Evolutionary conservation across 2,797 vertebrate genomes (phyloP).

Genomic region (Tinamus major): DNA sequence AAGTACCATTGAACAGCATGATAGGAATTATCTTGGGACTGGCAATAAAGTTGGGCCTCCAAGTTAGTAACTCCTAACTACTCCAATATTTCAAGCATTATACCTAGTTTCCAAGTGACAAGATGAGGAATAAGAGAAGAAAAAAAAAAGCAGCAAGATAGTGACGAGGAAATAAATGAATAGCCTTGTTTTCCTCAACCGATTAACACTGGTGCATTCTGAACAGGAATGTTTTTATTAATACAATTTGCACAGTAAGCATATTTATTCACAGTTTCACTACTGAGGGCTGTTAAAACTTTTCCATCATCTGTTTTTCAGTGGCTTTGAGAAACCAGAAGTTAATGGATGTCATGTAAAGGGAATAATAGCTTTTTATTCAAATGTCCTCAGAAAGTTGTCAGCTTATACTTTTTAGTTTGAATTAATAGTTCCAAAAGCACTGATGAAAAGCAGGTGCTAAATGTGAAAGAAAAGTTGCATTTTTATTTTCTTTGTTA

Average conservation of each 20-base stretch:
- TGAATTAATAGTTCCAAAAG: not conserved
- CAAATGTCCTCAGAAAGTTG: not conserved
- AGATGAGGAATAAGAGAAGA: not conserved
- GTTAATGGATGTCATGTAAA: not conserved
- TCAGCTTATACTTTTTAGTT: not conserved
- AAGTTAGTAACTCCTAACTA: not conserved
- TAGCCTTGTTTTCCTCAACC: not conserved
- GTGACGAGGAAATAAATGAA: not conserved
- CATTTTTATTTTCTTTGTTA: not conserved
- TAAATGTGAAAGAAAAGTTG: not conserved
- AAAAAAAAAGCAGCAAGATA: not conserved
- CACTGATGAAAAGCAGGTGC: not conserved
- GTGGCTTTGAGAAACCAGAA: not conserved
- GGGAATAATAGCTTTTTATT: not conserved
- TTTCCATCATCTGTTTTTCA: not conserved
- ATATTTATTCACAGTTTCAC: slow-evolving; percentile 16
- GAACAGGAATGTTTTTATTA: not conserved
- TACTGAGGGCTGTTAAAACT: not conserved
- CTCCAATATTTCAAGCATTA: not conserved
- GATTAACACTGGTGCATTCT: not conserved
- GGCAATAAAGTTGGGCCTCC: not conserved
- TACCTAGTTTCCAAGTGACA: not conserved
- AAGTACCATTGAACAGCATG: not conserved
- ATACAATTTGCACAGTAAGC: not conserved
- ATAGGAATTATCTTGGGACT: not conserved